phyloP scores from a whole-genome alignment of 2,888 invertebrate genomes.

The Keiferia lycopersicella region DNA sequence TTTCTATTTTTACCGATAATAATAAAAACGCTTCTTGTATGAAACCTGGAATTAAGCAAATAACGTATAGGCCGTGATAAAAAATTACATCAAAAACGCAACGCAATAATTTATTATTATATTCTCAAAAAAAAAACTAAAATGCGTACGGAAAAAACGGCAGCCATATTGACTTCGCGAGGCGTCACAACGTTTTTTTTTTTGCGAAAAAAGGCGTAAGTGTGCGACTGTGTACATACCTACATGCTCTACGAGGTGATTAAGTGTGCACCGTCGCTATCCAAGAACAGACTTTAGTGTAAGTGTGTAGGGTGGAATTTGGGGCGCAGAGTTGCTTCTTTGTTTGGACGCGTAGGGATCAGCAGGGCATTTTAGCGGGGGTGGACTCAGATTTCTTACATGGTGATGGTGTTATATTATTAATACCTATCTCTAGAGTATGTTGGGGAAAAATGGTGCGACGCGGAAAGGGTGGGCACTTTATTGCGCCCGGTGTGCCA shows the following conservation, averaged over 20 bases:
- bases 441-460: slow-evolving; percentile 59
- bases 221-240: slow-evolving; percentile 68
- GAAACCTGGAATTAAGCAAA: too few species aligned
- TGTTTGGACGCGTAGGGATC: slow-evolving; percentile 62
- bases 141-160: slow-evolving; percentile 32
- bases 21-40: too few species aligned
- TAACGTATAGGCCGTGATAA: neutral
- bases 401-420: slow-evolving; percentile 74
- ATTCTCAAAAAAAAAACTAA: slow-evolving; percentile 9
- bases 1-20: too few species aligned
- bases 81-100: neutral
- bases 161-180: slow-evolving; percentile 75
- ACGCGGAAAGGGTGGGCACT: slow-evolving; percentile 58
- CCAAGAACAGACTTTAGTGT: slow-evolving; percentile 21
- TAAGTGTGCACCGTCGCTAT: slow-evolving; percentile 50
- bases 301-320: slow-evolving; percentile 34
- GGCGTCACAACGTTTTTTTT: slow-evolving; percentile 71
- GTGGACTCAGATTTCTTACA: slow-evolving; percentile 68
- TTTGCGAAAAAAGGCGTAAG: slow-evolving; percentile 71
- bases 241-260: slow-evolving; percentile 71
- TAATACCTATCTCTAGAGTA: slow-evolving; percentile 69
- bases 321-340: slow-evolving; percentile 46
- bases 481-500: slow-evolving; percentile 52
- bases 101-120: neutral
- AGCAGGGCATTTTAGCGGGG: slow-evolving; percentile 61